These are phyloP conservation scores for Lytechinus pictus DNA, from an alignment of 35 echinoderm and acorn worm genomes.

Conservation along the genomic window DNA sequence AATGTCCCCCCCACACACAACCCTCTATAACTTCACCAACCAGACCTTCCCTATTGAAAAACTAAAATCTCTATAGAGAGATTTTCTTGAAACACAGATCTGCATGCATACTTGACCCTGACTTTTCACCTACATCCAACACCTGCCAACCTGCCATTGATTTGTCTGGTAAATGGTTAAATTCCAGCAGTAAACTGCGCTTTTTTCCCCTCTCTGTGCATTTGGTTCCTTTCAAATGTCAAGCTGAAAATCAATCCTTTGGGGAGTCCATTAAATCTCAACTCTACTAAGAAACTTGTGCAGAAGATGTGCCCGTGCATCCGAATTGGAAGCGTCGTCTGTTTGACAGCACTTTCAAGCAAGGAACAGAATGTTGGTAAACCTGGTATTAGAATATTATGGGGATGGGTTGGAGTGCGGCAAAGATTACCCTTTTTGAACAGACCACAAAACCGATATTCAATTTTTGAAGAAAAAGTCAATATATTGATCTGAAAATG, in stretches of 20 bases:
- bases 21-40: background rate
- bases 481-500: too few relatives aligned
- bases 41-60: background rate
- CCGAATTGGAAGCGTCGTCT: background rate
- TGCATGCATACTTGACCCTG: constrained; percentile 1
- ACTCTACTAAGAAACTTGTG: background rate
- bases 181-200: background rate
- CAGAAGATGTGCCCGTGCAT: background rate
- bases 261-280: background rate
- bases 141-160: background rate
- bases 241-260: constrained; percentile 3
- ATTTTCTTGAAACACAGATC: background rate
- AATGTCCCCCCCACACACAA: background rate
- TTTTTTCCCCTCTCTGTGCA: background rate
- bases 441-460: too few relatives aligned
- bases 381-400: background rate
- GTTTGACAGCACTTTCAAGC: background rate
- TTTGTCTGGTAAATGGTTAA: background rate
- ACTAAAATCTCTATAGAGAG: background rate
- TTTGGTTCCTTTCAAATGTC: background rate
- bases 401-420: too few relatives aligned
- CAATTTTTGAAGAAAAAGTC: too few relatives aligned
- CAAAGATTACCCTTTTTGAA: too few relatives aligned
- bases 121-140: background rate
- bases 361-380: background rate